Conservation (phyloP, 1,140 invertebrate species). For the Ceratina japonica region DNA sequence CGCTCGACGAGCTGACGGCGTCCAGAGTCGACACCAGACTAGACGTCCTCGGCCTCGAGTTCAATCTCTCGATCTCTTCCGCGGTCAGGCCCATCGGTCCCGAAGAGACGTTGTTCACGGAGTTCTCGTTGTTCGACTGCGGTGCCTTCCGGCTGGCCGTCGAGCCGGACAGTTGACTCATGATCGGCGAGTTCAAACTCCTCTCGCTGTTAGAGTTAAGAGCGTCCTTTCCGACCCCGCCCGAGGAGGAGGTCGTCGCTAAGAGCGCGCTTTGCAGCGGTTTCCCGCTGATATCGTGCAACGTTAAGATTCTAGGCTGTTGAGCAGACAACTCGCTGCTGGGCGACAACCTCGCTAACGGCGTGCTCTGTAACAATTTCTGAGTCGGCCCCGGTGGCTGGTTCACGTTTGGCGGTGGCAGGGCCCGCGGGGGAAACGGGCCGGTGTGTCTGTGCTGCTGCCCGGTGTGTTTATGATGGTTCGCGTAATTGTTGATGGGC, state of each 20-base stretch:
- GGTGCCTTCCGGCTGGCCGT: conserved; percentile 85
- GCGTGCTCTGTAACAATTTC: conserved; percentile 90
- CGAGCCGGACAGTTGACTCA: conserved; percentile 92
- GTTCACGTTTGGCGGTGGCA: conserved; percentile 84
- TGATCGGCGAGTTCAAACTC: conserved; percentile 93
- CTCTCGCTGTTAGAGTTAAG: conserved; percentile 93
- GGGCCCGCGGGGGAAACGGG: conserved; percentile 83
- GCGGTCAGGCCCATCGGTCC: conserved; percentile 91
- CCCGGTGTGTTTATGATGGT: conserved; percentile 88
- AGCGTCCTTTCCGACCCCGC: conserved; percentile 89
- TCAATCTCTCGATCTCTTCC: conserved; percentile 95
- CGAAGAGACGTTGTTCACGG: conserved; percentile 81
- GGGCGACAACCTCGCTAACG: conserved; percentile 92
- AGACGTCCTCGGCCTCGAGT: conserved; percentile 90
- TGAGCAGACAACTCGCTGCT: conserved; percentile 95
- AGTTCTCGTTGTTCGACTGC: conserved; percentile 74
- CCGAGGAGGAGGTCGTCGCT: conserved; percentile 90
- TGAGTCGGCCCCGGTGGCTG: conserved; percentile 81
- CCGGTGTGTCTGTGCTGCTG: conserved; percentile 87
- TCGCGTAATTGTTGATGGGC: conserved; percentile 82
- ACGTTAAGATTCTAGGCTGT: conserved; percentile 92
- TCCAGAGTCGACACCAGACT: conserved; percentile 95
- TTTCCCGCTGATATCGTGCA: conserved; percentile 96
- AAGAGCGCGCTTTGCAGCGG: conserved; percentile 92
- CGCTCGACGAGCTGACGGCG: conserved; percentile 94